These are phyloP conservation scores for Callyntrura guangdongensis DNA, from an alignment of 2,888 invertebrate species.

Conservation along the genomic window DNA sequence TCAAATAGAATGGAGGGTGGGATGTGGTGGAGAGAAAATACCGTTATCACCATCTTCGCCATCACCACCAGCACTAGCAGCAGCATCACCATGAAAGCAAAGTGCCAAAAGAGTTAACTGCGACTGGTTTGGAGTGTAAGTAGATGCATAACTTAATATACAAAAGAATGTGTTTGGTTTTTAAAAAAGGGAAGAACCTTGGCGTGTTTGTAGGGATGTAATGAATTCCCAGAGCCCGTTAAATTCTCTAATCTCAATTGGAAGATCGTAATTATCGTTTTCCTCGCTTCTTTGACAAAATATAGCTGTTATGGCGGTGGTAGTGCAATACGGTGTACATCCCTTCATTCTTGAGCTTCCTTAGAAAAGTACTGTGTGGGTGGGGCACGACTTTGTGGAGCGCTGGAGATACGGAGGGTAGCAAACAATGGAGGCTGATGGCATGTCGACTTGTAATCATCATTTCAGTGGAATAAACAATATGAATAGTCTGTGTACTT, in stretches of 20 bases:
- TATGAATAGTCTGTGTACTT: neutral
- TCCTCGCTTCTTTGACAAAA: neutral
- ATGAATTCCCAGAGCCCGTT: constrained; percentile 48
- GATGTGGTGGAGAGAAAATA: neutral
- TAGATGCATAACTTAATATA: constrained; percentile 25
- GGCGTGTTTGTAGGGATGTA: constrained; percentile 24
- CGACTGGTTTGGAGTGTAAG: neutral
- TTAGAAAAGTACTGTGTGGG: too few species aligned
- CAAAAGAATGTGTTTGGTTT: constrained; percentile 18
- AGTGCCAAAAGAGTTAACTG: constrained; percentile 36
- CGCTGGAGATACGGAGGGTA: too few species aligned
- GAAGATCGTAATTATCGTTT: constrained; percentile 35
- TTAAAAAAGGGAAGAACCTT: constrained; percentile 35
- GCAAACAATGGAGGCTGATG: too few species aligned
- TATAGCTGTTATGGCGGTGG: neutral
- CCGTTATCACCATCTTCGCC: constrained; percentile 1
- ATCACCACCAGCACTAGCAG: neutral
- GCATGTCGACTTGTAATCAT: neutral
- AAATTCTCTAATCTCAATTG: constrained; percentile 63
- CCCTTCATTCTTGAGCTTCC: too few species aligned
- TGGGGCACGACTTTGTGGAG: too few species aligned
- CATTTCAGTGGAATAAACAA: neutral
- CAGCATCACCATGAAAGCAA: constrained; percentile 20
- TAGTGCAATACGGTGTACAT: too few species aligned
- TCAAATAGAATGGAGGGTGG: neutral